Base-by-base conservation (phyloP, 2,888 invertebrate species). In the Tetranychus piercei region DNA sequence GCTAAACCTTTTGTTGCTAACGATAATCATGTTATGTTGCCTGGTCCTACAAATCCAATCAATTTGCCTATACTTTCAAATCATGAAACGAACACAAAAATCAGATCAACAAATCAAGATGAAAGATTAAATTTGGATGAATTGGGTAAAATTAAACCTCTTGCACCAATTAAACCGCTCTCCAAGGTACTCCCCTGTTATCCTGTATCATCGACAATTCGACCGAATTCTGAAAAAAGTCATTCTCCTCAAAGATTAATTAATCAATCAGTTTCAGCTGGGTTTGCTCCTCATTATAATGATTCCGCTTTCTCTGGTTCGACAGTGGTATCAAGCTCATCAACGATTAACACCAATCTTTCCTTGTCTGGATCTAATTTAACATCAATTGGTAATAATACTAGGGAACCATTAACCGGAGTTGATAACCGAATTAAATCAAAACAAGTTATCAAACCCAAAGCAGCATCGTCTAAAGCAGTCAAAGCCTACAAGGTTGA, bases 401-500 rank as follows among this genome's bases (percentile, higher is more conserved):
- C 22, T 6, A 11, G 11, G 20, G 11, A 11, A 20, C 20, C 18
- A 11, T 23, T 22, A 23, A 20, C 34, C 34, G 20, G 22, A 23
- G 34, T 34, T 4, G 44, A 72, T 11, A 43, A 18, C 34, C 34
- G 72, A 44, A 69, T 22, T 22, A 69, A 20, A 11, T 69, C 69
- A 72, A 45, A 34, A 23, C 34, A 43, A 72, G 15, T 34, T 72
- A 15, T n/a, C 15, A n/a, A 15, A 15, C 44, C 72, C 15, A 76
- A 76, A 74, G 66, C 55, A 1, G 23, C 67, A 18, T 74, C 76
- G 8, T 74, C 76, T 8, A 75, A 76, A 76, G 71, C 71, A 11
- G 74, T 73, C 6, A 76, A 76, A 73, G 76, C 74, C 6, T 76
- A 76, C 34, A 76, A 75, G 44, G 76, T 76, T 44, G 76, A 76